Conservation (phyloP, 2,888 invertebrate genomes). For the Drosophila picticornis region DNA sequence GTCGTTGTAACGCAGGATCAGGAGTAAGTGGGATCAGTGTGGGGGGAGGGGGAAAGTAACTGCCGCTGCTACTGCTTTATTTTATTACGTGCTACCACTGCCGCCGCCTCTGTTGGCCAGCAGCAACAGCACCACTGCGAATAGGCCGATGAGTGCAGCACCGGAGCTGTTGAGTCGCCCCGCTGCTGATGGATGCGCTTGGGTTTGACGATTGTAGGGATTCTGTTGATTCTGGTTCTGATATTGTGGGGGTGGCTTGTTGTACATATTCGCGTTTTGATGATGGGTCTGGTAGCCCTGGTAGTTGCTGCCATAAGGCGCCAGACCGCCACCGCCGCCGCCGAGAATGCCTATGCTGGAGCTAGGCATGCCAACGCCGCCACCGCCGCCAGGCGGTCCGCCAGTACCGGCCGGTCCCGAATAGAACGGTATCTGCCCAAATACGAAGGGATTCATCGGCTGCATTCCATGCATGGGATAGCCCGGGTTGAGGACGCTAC, state of each 20-base stretch:
- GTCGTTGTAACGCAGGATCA: constrained; percentile 13
- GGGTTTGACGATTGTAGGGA: constrained; percentile 84
- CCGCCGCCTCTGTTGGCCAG: constrained; percentile 12
- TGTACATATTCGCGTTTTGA: constrained; percentile 84
- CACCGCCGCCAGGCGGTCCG: constrained; percentile 82
- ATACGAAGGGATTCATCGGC: constrained; percentile 85
- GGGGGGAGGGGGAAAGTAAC: constrained; percentile 1
- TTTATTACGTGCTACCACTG: constrained; percentile 52
- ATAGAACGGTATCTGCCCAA: constrained; percentile 84
- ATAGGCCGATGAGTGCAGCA: constrained; percentile 14
- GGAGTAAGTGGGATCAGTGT: background rate
- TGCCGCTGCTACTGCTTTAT: constrained; percentile 26
- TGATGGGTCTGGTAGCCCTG: constrained; percentile 78
- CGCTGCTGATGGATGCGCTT: constrained; percentile 81
- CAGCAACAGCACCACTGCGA: constrained; percentile 21
- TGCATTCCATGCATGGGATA: constrained; percentile 83
- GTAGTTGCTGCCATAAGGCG: constrained; percentile 80
- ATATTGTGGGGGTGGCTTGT: constrained; percentile 84
- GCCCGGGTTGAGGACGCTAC: constrained; percentile 83
- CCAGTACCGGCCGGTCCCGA: constrained; percentile 83
- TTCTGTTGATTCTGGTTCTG: constrained; percentile 83
- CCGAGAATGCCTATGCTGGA: constrained; percentile 75
- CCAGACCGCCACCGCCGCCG: constrained; percentile 79
- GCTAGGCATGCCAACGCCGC: constrained; percentile 83
- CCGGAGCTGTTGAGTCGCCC: constrained; percentile 5